Base-by-base conservation (phyloP, 2,888 invertebrate genomes). In the Corbicula japonica region DNA sequence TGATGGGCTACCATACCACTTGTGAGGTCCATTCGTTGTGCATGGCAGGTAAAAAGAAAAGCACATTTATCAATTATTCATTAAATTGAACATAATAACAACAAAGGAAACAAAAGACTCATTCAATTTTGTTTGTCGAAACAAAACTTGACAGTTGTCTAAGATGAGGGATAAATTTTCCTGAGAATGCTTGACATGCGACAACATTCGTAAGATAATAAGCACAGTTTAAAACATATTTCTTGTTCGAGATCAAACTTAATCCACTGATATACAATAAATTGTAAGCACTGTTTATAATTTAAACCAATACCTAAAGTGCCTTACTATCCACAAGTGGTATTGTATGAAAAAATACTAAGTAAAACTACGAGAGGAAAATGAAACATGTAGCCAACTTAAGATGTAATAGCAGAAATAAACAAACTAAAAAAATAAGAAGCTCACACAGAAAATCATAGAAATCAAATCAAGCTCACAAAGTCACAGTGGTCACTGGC, bases 1-100 rank as follows among this genome's bases (percentile, higher is more conserved):
- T 80, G 80, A 75, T 52, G 32, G 54, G 34, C 68, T 74, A 81
- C 73, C 35, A 70, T 82, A 82, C 82, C 82, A 82, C 82, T 72
- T 75, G 75, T 69, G 70, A 34, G 35, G n/a, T 66, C 66, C 32
- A n/a, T 48, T 30, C 15, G 52, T 3, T 52, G 8, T 2, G 28
- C 52, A 52, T 52, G 52, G 28, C 32, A 52, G 18, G 32, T 52
- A 52, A 18, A 52, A 2, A n/a, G 28, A 52, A 18, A 52, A 52
- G 32, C 32, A 52, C 4, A 52, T 12, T 52, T 32, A 52, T 12
- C 28, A 52, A 52, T 30, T 52, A 52, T 28, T 23, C 5, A 52
- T n/a, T n/a, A n/a, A n/a, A n/a, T n/a, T n/a, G n/a, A n/a, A n/a
- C n/a, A n/a, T n/a, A n/a, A n/a, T n/a, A n/a, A n/a, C n/a, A n/a